Evolutionary conservation across 2,113 vertebrate genomes (phyloP).

Genomic region (Heterochromis multidens): DNA sequence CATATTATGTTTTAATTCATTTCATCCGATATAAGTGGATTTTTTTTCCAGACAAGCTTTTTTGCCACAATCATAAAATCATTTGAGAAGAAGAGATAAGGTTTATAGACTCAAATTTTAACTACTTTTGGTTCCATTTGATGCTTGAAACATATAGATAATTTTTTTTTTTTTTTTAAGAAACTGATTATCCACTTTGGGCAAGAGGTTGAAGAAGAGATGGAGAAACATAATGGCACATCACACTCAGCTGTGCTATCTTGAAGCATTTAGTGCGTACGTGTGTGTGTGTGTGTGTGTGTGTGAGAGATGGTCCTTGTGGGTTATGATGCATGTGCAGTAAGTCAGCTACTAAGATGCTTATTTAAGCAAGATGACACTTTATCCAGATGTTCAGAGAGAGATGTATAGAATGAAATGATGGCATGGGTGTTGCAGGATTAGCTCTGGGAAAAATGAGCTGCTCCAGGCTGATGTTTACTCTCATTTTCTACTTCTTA

Average conservation of each 20-base stretch:
- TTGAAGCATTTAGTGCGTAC: not conserved
- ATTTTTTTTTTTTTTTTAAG: not conserved
- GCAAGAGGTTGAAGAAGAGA: not conserved
- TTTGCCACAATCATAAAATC: not conserved
- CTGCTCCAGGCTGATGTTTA: conserved; percentile 1
- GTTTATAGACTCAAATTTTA: not conserved
- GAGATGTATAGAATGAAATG: not conserved
- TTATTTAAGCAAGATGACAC: not conserved
- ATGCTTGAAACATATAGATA: not conserved
- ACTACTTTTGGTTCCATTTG: not conserved
- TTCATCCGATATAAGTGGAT: not conserved
- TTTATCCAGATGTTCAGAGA: conserved; percentile 32
- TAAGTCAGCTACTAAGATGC: not conserved
- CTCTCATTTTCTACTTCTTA: conserved; percentile 30
- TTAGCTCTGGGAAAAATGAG: conserved; percentile 29
- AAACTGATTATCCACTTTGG: not conserved
- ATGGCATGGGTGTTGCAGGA: conserved; percentile 6
- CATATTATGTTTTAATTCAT: not conserved
- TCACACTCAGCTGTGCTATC: not conserved
- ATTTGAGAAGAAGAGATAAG: not conserved
- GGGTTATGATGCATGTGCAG: not conserved
- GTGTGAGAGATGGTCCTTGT: not conserved
- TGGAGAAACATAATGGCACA: not conserved
- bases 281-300: too few relatives aligned
- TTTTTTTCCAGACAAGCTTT: not conserved